Conservation (phyloP, 2,797 vertebrate genomes). For the Zenarchopterus dispar region DNA sequence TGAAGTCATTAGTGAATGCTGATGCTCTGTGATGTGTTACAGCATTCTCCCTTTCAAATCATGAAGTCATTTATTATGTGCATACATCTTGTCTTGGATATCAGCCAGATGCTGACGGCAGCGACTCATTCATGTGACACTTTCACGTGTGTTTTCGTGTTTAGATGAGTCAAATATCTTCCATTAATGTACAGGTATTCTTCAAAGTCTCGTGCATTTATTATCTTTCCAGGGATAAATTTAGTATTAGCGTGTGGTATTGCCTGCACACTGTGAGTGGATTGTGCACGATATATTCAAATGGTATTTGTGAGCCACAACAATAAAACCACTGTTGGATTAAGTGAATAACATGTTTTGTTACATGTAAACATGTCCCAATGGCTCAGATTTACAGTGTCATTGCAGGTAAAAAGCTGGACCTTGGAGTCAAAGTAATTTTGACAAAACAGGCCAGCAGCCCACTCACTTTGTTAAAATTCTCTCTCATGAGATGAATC, state of each 20-base stretch:
- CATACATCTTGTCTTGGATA: slow-evolving; percentile 42
- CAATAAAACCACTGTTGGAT: too few species aligned
- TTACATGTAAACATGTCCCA: too few species aligned
- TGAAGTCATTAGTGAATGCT: slow-evolving; percentile 25
- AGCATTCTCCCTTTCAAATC: slow-evolving; percentile 26
- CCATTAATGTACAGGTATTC: background rate
- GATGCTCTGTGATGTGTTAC: slow-evolving; percentile 44
- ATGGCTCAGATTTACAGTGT: too few species aligned
- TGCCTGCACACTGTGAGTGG: background rate
- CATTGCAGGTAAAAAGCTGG: too few species aligned
- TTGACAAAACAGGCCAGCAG: too few species aligned
- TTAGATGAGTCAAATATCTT: background rate
- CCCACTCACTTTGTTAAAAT: too few species aligned
- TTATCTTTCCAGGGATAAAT: slow-evolving; percentile 6
- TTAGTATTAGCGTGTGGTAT: too few species aligned
- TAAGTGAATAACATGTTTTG: too few species aligned
- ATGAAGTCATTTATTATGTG: slow-evolving; percentile 40
- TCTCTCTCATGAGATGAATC: too few species aligned
- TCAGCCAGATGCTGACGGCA: slow-evolving; percentile 41
- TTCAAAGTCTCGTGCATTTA: slow-evolving; percentile 2
- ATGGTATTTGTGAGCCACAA: too few species aligned
- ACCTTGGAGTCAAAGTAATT: too few species aligned
- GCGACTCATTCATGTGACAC: slow-evolving; percentile 16
- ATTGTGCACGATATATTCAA: background rate
- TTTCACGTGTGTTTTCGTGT: too few species aligned